Base-by-base conservation (phyloP, 2,888 invertebrate genomes). In the Sphecodes monilicornis region DNA sequence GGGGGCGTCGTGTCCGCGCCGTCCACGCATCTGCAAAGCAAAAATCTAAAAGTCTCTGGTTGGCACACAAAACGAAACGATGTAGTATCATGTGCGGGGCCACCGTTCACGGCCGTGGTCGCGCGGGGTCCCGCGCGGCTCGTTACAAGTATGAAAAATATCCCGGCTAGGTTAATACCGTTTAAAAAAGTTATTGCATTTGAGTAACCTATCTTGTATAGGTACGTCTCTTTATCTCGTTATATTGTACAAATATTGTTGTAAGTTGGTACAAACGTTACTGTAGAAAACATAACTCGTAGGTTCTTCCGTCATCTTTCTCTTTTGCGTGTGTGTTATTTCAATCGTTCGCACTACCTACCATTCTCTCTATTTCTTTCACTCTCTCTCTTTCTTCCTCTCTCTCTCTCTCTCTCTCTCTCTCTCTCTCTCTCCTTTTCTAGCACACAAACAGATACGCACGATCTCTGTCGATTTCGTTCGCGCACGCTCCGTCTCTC, bases 111-210 rank as follows among this genome's bases (percentile, higher is more conserved):
- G 69, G 26, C 46, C 68, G 73, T 36, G 41, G 16, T 64, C 79
- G 76, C 41, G 54, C 41, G 50, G 57, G 60, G 60, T 73, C 43
- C 83, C 85, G 85, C 87, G 64, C 85, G 89, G 78, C 77, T 87
- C 89, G 89, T 89, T 86, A 87, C 89, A 87, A 86, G 90, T 90
- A 90, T 90, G 90, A 90, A 90, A 90, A 90, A 90, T 90, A 90
- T 90, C 79, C 90, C 92, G 92, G 83, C 83, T 91, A 91, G 91
- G 90, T 93, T 66, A 91, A 92, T 90, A 91, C 90, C 91, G 91
- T 92, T 94, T 94, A 94, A 93, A 94, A 94, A 94, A 94, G 92
- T 94, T 94, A 94, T 94, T 94, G 94, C 94, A 94, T 94, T 93
- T 94, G 93, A 93, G 92, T 93, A 91, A 91, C 93, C 93, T 93